Conservation (phyloP, 2,888 invertebrate species). For the Calliphora vomitoria region DNA sequence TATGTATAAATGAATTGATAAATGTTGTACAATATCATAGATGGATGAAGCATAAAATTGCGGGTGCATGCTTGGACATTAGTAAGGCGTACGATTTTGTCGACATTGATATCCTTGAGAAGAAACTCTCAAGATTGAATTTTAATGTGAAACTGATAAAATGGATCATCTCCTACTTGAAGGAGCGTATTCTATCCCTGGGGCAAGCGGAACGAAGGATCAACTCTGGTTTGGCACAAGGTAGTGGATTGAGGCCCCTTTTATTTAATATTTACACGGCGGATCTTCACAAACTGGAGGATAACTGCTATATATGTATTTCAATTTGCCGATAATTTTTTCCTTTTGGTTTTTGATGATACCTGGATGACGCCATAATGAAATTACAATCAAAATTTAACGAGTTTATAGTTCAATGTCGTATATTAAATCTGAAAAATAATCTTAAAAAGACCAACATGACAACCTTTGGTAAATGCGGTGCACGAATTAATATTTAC, state of each 20-base stretch:
- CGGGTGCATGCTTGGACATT: not conserved
- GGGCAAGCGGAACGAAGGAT: not conserved
- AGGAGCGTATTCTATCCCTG: not conserved
- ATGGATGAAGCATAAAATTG: not conserved
- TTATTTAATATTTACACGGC: conserved; percentile 34
- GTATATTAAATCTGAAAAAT: not conserved
- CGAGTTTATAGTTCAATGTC: not conserved
- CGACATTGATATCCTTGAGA: not conserved
- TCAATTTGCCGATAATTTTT: conserved; percentile 47
- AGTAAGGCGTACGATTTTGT: not conserved
- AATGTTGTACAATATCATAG: not conserved
- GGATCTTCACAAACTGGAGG: conserved; percentile 8
- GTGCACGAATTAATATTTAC: not conserved
- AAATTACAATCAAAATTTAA: not conserved
- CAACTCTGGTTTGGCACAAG: not conserved
- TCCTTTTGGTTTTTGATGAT: not conserved
- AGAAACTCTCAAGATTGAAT: not conserved
- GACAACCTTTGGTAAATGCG: not conserved
- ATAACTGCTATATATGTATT: not conserved
- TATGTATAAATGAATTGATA: conserved; percentile 48
- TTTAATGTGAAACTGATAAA: not conserved
- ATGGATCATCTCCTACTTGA: not conserved
- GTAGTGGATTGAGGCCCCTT: conserved; percentile 20
- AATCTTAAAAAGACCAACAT: not conserved
- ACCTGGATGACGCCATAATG: not conserved